Base-by-base conservation (phyloP, 2,113 vertebrate species). In the Charina bottae region DNA sequence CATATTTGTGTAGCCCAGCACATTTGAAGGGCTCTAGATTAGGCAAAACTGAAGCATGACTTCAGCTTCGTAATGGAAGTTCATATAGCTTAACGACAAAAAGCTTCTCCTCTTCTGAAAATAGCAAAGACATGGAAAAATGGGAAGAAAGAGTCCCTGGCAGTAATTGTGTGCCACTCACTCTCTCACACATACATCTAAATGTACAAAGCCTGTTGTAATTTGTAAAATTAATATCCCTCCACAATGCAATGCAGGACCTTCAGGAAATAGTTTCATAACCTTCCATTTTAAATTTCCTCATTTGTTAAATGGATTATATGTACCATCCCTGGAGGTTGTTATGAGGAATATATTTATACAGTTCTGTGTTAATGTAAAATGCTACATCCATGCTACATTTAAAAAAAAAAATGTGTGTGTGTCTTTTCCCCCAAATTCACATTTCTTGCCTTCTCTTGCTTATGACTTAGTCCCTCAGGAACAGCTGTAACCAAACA, bases 391-490 rank as follows among this genome's bases (percentile, higher is more conserved):
- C 54, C 58, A 93, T 37, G 85, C 83, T 93, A 90, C 83, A 55
- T 42, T 42, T 2, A 42, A 42, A 42, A 42, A 42, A 42, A 42
- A 42, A 42, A 42, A 42, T 2, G 3, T 42, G 3, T 42, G 2
- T 3, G 17, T 42, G 37, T 78, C 15, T 42, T 92, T 94, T 92
- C 54, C 90, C 87, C 59, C 78, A 37, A 46, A 91, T 92, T 90
- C 93, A 23, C 19, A 46, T 87, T 94, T 6, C 37, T 95, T 94
- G 92, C 83, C 89, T 91, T 93, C 94, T 86, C 89, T 92, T 97
- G 94, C 96, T 96, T 95, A 95, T 93, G 93, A 90, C 55, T 24
- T 68, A 94, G 49, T 88, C 83, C 94, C 91, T 95, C 91, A 26
- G 91, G 94, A 92, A 83, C 46, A 60, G 92, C 58, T 55, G 91